Base-by-base conservation (phyloP, 2,888 invertebrate species). In the Pterostichus niger region DNA sequence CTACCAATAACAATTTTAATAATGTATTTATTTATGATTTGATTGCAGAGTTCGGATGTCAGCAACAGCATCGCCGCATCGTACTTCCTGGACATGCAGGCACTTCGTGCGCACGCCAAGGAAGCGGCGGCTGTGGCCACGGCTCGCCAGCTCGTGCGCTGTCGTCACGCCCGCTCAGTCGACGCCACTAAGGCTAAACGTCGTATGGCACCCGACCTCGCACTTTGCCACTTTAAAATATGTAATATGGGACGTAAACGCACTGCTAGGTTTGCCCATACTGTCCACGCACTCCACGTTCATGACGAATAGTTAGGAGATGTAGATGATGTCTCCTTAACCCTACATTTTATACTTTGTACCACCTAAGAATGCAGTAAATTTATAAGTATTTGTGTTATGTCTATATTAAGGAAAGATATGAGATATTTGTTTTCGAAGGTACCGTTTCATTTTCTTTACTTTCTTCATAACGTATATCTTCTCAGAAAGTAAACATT, bases 211-310 rank as follows among this genome's bases (percentile, higher is more conserved):
- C 9, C 90, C 93, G 94, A 93, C 89, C 92, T 93, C 92, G 91
- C 92, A 44, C 91, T 93, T 78, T 94, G 94, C 88, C 93, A 93
- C 86, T 94, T 94, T 89, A 94, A 94, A 90, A 93, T 94, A 84
- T 94, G 94, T 90, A 93, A 93, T 88, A 93, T 94, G 93, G 94
- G 94, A 11, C 91, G 93, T 81, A 93, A 93, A 87, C 90, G 93
- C 86, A 90, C 89, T 84, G 87, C 89, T 17, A 85, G 84, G 75
- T 84, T 52, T 6, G 82, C 82, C 59, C 61, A 52, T 54, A 64
- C 10, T 77, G 75, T 79, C 83, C 84, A 82, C 77, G 35, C 7
- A 56, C 13, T 71, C 24, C 11, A 17, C 5, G 56, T 4, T 13
- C 15, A 17, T 0, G 68, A 71, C 1, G 24, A 10, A 2, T 71